A percentile compares a stretch with the other conserved stretches of the same genome.
Evolutionary conservation across 92 coral and sea anemone genomes (phyloP).

Genomic region (Heteractis magnifica): DNA sequence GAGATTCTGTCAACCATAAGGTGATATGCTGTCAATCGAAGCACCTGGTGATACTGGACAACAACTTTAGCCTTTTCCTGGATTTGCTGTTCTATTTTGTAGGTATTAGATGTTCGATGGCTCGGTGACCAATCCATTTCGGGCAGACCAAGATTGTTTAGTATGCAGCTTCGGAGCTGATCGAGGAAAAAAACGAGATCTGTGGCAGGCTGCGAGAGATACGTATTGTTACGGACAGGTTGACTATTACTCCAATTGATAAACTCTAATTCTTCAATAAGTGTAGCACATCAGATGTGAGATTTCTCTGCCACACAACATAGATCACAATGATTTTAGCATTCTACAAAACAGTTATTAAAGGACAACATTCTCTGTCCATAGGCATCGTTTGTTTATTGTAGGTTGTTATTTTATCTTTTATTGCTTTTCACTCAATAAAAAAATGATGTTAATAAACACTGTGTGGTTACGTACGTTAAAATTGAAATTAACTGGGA

Average conservation of each 20-base stretch:
- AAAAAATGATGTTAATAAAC: not conserved
- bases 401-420: conserved; percentile 2
- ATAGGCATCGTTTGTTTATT: not conserved
- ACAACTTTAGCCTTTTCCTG: conserved; percentile 45
- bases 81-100: conserved; percentile 61
- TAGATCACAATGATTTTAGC: not conserved
- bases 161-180: conserved; percentile 49
- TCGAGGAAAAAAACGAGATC: conserved; percentile 13
- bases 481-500: conserved; percentile 8
- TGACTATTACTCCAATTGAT: conserved; percentile 5
- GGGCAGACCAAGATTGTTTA: conserved; percentile 36
- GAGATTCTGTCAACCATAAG: not conserved
- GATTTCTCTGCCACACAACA: conserved; percentile 2
- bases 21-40: not conserved
- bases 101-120: conserved; percentile 68
- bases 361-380: not conserved
- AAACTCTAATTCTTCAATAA: conserved; percentile 11
- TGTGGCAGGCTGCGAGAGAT: conserved; percentile 25
- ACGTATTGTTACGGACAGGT: conserved; percentile 19
- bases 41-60: conserved; percentile 16
- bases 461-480: not conserved
- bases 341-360: not conserved
- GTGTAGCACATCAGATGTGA: not conserved
- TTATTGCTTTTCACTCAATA: not conserved
- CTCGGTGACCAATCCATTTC: conserved; percentile 64